phyloP scores from a whole-genome alignment of 2,797 vertebrate species.

The Hydrophis major region DNA sequence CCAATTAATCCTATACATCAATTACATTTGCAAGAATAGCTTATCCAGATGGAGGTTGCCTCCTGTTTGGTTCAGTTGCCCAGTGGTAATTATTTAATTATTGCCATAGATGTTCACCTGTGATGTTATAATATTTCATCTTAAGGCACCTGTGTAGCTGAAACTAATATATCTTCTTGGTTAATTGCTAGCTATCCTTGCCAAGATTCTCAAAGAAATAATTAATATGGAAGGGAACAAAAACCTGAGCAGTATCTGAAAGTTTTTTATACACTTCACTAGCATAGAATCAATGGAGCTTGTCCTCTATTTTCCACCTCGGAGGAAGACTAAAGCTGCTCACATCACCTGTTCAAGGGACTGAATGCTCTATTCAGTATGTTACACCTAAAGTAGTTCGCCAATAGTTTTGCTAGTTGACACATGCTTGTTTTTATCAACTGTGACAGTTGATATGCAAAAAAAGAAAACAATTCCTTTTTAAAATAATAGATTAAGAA shows the following conservation, averaged over 20 bases:
- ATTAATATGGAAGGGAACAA: not conserved
- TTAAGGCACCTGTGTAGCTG: slow-evolving; percentile 13
- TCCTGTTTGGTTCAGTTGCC: not conserved
- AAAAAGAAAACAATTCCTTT: not conserved
- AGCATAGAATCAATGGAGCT: not conserved
- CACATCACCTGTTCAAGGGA: not conserved
- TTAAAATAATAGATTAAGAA: not conserved
- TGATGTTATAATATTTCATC: slow-evolving; percentile 20
- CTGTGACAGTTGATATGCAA: not conserved
- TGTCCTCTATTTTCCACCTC: not conserved
- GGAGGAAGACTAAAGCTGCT: not conserved
- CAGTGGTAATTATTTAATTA: not conserved
- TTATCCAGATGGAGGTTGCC: not conserved
- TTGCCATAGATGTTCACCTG: not conserved
- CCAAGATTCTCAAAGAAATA: slow-evolving; percentile 26
- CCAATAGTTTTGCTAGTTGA: not conserved
- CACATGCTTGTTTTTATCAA: not conserved
- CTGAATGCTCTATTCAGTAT: not conserved
- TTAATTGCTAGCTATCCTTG: slow-evolving; percentile 23
- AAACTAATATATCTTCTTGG: not conserved
- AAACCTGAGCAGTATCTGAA: not conserved
- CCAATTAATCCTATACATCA: not conserved
- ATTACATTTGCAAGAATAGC: not conserved
- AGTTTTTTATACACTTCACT: not conserved
- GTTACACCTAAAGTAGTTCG: not conserved